Base-by-base conservation (phyloP, 1,140 invertebrate genomes). In the Aethina tumida region DNA sequence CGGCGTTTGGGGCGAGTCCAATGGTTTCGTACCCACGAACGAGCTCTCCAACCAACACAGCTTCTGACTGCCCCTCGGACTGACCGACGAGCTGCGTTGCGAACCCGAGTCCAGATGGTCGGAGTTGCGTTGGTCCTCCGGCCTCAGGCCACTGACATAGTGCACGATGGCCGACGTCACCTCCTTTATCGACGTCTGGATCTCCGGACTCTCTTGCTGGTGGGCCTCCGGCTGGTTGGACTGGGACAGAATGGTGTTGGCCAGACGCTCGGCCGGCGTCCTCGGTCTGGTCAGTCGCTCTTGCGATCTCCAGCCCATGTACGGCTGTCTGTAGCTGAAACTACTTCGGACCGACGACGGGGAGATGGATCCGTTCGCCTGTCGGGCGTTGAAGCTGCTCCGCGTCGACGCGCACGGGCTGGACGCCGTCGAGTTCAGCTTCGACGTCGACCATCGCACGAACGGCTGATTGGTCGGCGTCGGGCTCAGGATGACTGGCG, bases 81-180 rank as follows among this genome's bases (percentile, higher is more conserved):
- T 56, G 6, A 53, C 52, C 5, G 56, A 61, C 14, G 45, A 44
- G 16, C 51, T 58, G 26, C 54, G 39, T 35, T 50, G 51, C 28
- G 45, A 53, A 4, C 32, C 35, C 16, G 43, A 47, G 28, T 52
- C 51, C 10, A 45, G 41, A 20, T 45, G 45, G 19, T 54, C 49
- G 7, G 48, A 43, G 25, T 41, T 50, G 14, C 34, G 26, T 27
- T 45, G 47, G 43, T 62, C 68, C 29, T 51, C 52, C 27, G 69
- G 69, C 57, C 79, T 77, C 43, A 79, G 70, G 25, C 82, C 83
- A 47, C 83, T 84, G 22, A 90, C 86, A 67, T 89, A 91, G 61
- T 90, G 84, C 26, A 89, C 86, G 48, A 92, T 91, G n/a, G 87
- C 87, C 45, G 85, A 89, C 20, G 87, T 90, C 19, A 92, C 86